Percentiles rank a stretch among this genome's conserved stretches.
Evolutionary conservation across 2,888 invertebrate species (phyloP).

Genomic region (Tetragonisca angustula): DNA sequence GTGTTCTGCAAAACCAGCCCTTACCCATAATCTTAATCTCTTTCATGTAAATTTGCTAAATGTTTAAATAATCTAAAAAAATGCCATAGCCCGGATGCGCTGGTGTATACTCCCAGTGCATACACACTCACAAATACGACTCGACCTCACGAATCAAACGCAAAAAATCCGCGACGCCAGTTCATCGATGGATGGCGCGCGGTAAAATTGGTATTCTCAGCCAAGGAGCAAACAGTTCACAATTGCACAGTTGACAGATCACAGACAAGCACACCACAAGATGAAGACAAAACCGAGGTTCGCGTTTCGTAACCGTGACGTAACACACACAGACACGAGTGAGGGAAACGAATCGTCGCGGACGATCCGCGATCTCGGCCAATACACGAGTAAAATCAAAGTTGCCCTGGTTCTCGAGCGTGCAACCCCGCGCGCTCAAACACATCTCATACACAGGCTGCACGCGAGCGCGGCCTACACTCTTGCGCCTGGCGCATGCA

Average conservation of each 20-base stretch:
- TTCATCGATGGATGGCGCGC: slow-evolving; percentile 66
- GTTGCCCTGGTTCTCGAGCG: slow-evolving; percentile 81
- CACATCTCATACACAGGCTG: slow-evolving; percentile 64
- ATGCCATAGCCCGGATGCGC: slow-evolving; percentile 85
- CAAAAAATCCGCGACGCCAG: slow-evolving; percentile 73
- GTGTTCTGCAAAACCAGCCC: slow-evolving; percentile 75
- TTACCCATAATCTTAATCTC: slow-evolving; percentile 84
- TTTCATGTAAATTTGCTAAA: slow-evolving; percentile 84
- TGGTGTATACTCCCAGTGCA: slow-evolving; percentile 85
- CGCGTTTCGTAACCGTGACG: not conserved
- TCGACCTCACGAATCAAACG: slow-evolving; percentile 82
- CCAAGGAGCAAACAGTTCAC: slow-evolving; percentile 69
- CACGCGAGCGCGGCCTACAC: not conserved
- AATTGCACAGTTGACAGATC: slow-evolving; percentile 65
- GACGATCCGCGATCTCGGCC: slow-evolving; percentile 33
- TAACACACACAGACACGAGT: not conserved
- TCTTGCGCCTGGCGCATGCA: slow-evolving; percentile 21
- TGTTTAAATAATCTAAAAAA: slow-evolving; percentile 84
- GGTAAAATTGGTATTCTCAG: slow-evolving; percentile 80
- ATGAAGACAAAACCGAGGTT: slow-evolving; percentile 12
- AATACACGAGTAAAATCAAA: slow-evolving; percentile 65
- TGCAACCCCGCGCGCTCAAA: slow-evolving; percentile 81
- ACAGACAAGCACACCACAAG: slow-evolving; percentile 57
- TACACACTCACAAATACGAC: slow-evolving; percentile 84
- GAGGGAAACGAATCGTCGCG: not conserved